Conservation (phyloP, 2,113 vertebrate species). For the Sula dactylatra region DNA sequence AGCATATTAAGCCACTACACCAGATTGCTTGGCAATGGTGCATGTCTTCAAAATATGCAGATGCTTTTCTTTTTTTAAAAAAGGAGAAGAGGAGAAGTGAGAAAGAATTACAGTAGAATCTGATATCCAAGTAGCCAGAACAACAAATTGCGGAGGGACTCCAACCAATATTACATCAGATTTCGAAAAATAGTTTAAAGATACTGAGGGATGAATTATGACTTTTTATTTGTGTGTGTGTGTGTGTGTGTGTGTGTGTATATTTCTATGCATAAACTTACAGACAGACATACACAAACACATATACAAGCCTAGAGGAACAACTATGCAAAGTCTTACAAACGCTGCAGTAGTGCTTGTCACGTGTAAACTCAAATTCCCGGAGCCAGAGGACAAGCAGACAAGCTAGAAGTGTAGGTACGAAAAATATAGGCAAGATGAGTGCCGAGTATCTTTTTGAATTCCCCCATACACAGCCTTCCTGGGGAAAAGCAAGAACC, state of each 20-base stretch:
- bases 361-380: slow-evolving; percentile 10
- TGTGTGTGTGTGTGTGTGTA: not conserved
- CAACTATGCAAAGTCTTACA: not conserved
- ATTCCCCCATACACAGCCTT: not conserved
- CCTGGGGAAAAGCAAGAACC: not conserved
- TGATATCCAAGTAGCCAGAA: slow-evolving; percentile 46
- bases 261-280: not conserved
- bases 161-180: not conserved
- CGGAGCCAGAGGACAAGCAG: not conserved
- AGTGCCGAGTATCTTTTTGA: not conserved
- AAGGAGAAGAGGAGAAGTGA: slow-evolving; percentile 41
- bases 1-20: slow-evolving; percentile 71
- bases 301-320: not conserved
- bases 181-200: slow-evolving; percentile 24
- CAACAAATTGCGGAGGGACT: slow-evolving; percentile 29
- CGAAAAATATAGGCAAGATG: not conserved
- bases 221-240: not conserved
- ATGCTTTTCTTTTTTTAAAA: slow-evolving; percentile 69
- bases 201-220: not conserved
- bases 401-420: slow-evolving; percentile 1
- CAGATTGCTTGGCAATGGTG: slow-evolving; percentile 73
- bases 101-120: slow-evolving; percentile 66
- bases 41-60: slow-evolving; percentile 68
- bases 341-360: not conserved
- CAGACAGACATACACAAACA: not conserved